phyloP scores from a whole-genome alignment of 1,140 invertebrate species.

The Brachionus paranguensis region DNA sequence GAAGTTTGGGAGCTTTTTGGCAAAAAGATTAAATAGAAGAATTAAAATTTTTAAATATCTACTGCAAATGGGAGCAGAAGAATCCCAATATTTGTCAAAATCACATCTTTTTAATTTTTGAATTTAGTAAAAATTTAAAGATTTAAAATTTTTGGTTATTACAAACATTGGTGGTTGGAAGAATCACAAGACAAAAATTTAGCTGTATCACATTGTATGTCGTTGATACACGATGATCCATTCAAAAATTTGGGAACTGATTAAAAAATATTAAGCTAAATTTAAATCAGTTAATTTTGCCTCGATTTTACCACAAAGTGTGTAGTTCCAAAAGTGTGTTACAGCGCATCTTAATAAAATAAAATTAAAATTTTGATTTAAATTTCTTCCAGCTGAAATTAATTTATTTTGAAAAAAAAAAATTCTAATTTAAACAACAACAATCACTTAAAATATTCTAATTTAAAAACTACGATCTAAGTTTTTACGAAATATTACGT shows the following conservation, averaged over 20 bases:
- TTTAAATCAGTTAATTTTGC: neutral
- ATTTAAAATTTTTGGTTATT: neutral
- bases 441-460: no score
- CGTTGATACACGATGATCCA: neutral
- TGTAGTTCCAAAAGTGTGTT: constrained; percentile 3
- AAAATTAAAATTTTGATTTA: neutral
- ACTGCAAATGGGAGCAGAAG: no score
- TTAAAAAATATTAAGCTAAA: neutral
- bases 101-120: no score
- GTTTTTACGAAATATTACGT: no score
- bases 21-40: neutral
- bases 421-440: no score
- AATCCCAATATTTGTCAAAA: neutral
- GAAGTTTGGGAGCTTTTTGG: neutral
- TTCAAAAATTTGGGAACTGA: neutral
- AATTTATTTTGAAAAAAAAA: no score
- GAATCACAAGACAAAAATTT: neutral
- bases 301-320: neutral
- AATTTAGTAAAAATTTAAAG: no score
- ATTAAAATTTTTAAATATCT: neutral
- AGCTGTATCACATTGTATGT: neutral
- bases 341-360: neutral
- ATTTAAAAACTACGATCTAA: no score
- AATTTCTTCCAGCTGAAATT: no score
- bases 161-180: neutral